Conservation (phyloP, 2,113 vertebrate species). For the Hemichromis elongatus region DNA sequence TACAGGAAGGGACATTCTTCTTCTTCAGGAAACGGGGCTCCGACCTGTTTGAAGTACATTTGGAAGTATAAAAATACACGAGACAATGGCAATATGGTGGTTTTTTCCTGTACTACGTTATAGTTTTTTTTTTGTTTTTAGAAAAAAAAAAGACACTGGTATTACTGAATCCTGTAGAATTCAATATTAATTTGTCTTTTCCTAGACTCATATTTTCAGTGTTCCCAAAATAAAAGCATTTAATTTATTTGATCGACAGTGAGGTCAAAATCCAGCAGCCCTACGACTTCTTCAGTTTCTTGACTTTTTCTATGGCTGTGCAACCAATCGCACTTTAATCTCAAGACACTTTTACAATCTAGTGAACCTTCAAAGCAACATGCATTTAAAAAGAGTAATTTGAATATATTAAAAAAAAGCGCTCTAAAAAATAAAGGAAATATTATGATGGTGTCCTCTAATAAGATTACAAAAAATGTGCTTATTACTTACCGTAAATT, state of each 20-base stretch:
- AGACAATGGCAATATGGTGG: neutral
- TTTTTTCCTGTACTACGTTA: neutral
- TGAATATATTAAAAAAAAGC: neutral
- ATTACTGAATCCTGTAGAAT: neutral
- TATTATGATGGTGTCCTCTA: neutral
- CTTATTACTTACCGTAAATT: neutral
- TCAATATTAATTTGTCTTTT: neutral
- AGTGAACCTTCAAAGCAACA: neutral
- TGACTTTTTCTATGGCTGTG: neutral
- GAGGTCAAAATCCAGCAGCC: neutral
- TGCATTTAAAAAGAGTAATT: neutral
- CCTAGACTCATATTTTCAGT: neutral
- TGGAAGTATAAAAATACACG: neutral
- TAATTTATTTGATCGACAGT: neutral
- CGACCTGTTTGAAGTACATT: neutral
- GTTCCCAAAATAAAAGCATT: neutral
- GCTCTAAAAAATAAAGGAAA: neutral
- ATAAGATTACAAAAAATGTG: neutral
- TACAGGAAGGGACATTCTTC: slow-evolving; percentile 22
- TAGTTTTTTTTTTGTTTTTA: neutral
- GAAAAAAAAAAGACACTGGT: neutral
- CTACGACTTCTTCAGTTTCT: neutral
- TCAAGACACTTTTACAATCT: neutral
- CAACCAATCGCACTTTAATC: neutral
- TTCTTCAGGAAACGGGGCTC: neutral